Evolutionary conservation across 2,888 invertebrate species (phyloP).

Genomic region (Epistrophella euchroma): DNA sequence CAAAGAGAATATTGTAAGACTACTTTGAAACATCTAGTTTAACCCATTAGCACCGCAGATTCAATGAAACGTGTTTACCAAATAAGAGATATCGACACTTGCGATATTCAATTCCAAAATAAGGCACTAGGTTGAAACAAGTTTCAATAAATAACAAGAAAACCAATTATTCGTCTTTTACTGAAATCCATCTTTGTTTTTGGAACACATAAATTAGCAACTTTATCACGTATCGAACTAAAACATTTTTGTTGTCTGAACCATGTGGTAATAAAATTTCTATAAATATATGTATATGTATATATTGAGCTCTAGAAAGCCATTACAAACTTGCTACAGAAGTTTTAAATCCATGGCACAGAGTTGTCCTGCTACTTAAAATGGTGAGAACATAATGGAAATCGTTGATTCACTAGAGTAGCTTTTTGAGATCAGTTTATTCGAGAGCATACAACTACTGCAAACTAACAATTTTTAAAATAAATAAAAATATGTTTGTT

Average conservation of each 20-base stretch:
- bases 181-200: neutral
- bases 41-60: slow-evolving; percentile 9
- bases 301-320: neutral
- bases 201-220: slow-evolving; percentile 56
- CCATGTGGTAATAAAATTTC: neutral
- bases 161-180: neutral
- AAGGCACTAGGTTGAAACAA: slow-evolving; percentile 15
- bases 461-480: too few relatives aligned
- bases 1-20: neutral
- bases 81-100: slow-evolving; percentile 1
- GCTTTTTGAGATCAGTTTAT: too few relatives aligned
- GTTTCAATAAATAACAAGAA: neutral
- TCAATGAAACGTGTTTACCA: neutral
- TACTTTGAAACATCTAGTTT: neutral
- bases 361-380: neutral
- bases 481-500: too few relatives aligned
- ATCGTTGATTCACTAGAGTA: neutral
- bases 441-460: too few relatives aligned
- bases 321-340: neutral
- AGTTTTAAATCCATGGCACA: neutral
- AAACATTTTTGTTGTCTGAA: neutral
- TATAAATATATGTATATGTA: neutral
- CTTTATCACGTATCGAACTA: neutral
- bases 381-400: neutral
- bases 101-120: slow-evolving; percentile 4